phyloP scores from a whole-genome alignment of 2,888 invertebrate species.

The Lasioglossum malachurum region DNA sequence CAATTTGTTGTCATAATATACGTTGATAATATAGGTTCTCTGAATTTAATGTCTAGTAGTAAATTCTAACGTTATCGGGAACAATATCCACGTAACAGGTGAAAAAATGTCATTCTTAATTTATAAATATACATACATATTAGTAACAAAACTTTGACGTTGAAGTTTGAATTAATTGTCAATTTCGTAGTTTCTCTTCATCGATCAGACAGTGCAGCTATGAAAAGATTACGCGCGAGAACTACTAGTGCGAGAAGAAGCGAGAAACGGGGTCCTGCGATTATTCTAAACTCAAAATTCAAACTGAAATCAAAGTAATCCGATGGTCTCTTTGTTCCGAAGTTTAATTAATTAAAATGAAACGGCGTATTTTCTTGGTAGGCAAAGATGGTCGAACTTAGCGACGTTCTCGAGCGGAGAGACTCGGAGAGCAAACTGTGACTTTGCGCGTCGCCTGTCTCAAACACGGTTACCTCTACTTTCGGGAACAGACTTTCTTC shows the following conservation, averaged over 20 bases:
- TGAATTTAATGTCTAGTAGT: too few species aligned
- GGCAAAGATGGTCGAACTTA: neutral
- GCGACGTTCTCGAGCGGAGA: neutral
- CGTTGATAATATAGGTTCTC: too few species aligned
- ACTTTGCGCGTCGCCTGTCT: neutral
- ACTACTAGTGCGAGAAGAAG: neutral
- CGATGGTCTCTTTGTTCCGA: neutral
- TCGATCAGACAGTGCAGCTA: neutral
- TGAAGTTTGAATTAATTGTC: neutral
- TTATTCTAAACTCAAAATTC: neutral
- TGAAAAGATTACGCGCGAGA: neutral
- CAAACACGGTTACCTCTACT: conserved; percentile 11
- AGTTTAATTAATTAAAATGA: conserved; percentile 6
- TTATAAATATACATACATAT: rapidly evolving
- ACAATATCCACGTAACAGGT: neutral
- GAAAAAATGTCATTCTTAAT: neutral
- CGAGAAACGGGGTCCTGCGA: neutral
- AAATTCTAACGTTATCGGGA: too few species aligned
- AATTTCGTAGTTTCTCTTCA: neutral
- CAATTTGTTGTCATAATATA: neutral
- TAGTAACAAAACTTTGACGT: neutral
- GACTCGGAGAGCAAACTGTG: neutral
- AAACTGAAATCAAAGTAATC: neutral
- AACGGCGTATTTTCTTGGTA: neutral
- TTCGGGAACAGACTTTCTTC: conserved; percentile 1